Percentiles rank a stretch among this genome's conserved stretches.
phyloP scores from a whole-genome alignment of 1,140 invertebrate genomes.

The Anastatus disparis region DNA sequence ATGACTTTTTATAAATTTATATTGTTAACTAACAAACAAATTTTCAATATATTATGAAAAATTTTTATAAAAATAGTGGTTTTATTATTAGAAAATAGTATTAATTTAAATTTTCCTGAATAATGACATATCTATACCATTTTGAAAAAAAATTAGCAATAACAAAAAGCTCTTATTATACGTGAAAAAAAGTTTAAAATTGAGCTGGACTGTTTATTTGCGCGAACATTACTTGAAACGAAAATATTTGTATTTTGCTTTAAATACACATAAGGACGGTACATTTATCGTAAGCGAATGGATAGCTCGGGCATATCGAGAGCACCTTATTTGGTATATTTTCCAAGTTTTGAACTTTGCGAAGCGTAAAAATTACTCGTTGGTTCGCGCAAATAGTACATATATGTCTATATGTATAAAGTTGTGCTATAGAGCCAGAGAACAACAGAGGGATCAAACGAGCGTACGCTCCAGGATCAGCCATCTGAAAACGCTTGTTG shows the following conservation, averaged over 20 bases:
- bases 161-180: background rate
- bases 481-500: slow-evolving; percentile 62
- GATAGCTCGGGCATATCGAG: background rate
- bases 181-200: no score
- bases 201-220: slow-evolving; percentile 35
- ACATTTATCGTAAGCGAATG: background rate
- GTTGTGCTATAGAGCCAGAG: slow-evolving; percentile 10
- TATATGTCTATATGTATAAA: no score
- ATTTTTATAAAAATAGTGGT: no score
- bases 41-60: no score
- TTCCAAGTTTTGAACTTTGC: slow-evolving; percentile 28
- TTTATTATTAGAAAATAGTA: no score
- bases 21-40: no score
- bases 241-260: slow-evolving; percentile 21
- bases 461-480: slow-evolving; percentile 55
- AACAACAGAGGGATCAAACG: slow-evolving; percentile 58
- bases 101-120: no score
- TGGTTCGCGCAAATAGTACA: slow-evolving; percentile 38
- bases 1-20: no score
- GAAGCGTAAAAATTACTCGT: slow-evolving; percentile 40
- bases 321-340: slow-evolving; percentile 25
- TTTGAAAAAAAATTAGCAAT: no score
- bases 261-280: slow-evolving; percentile 4
- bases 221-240: background rate
- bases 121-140: no score